Conservation (phyloP, 1,140 invertebrate species). For the Pseudomyrmex flavicornis region DNA sequence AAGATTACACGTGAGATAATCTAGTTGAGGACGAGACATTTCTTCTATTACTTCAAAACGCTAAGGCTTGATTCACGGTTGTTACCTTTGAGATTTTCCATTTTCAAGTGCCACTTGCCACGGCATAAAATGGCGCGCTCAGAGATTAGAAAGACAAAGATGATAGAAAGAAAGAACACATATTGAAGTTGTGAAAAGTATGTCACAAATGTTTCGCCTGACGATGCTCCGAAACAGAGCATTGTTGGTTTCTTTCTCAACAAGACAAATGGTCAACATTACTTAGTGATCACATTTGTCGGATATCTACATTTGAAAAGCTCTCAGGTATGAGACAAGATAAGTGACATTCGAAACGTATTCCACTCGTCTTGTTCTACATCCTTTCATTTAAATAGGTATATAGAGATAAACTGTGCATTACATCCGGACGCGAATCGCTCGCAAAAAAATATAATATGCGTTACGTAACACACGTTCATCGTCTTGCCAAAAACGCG, state of each 20-base stretch:
- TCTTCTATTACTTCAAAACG: neutral
- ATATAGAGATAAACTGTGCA: too few relatives aligned
- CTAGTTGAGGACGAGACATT: too few relatives aligned
- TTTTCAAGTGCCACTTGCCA: neutral
- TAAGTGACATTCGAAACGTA: too few relatives aligned
- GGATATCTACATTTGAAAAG: too few relatives aligned
- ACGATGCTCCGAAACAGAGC: too few relatives aligned
- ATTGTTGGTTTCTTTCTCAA: too few relatives aligned
- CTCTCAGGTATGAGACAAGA: too few relatives aligned
- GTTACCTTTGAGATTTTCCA: neutral
- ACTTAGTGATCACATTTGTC: too few relatives aligned
- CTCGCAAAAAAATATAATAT: neutral
- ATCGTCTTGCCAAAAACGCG: neutral
- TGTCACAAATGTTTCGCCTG: neutral
- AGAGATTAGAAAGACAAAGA: neutral
- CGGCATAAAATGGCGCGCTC: neutral
- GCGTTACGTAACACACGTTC: slow-evolving; percentile 26
- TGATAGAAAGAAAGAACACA: neutral
- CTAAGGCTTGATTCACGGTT: neutral
- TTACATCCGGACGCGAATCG: too few relatives aligned
- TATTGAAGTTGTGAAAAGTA: neutral
- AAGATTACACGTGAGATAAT: neutral
- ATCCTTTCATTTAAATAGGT: too few relatives aligned
- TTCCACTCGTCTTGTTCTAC: too few relatives aligned
- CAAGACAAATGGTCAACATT: too few relatives aligned